Base-by-base conservation (phyloP, 2,113 vertebrate species). In the Engraulis encrasicolus region DNA sequence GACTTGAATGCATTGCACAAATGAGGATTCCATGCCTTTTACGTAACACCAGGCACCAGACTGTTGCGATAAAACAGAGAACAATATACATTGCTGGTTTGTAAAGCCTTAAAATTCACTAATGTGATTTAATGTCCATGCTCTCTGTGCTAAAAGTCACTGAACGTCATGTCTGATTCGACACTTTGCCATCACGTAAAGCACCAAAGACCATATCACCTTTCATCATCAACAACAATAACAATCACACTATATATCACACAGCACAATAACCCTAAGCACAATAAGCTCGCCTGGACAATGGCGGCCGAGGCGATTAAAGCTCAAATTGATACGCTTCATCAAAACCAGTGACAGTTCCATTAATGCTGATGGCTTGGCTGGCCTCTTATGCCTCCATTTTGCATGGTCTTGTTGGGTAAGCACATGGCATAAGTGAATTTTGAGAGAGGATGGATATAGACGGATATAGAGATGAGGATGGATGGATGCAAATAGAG, bases 301-400 rank as follows among this genome's bases (percentile, higher is more conserved):
- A 82, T 71, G 79, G 88, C 88, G 85, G 87, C 90, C 82, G 81
- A 90, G 91, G 93, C 92, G 93, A 94, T 94, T 94, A 93, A 92
- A 92, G 89, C 80, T 85, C 80, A 89, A 92, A 94, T 93, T 92
- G 91, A 93, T 92, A 89, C 88, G 86, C 89, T 90, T 90, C 90
- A 91, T 93, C 92, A 92, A 92, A 95, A 93, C 88, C 89, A 84
- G 91, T 91, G 93, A 91, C 91, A 93, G 90, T 92, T 95, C 90
- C 88, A 93, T 94, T 93, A 93, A 91, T 90, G 80, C 89, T 84
- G 90, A 88, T 91, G 91, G 88, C 83, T 45, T 5, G 40, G 89
- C 83, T 87, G 90, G 85, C 83, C 54, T 79, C 37, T 71, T 78
- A 37, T 11, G 34, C 79, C 31, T 11, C 19, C 19, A 20, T 38